Conservation (phyloP, 2,888 invertebrate species). For the Camponotus fellah region DNA sequence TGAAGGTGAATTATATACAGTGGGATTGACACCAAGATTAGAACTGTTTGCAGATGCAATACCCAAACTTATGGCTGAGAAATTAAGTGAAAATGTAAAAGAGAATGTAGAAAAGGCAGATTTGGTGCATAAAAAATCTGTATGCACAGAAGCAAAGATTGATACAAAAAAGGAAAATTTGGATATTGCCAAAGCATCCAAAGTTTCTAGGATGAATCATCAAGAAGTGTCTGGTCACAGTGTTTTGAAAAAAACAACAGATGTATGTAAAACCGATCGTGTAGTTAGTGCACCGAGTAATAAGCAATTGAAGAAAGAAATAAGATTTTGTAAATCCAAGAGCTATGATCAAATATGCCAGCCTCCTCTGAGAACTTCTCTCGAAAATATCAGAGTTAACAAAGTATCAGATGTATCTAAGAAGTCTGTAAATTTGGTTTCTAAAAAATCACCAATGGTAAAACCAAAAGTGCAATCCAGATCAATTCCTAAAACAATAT, state of each 20-base stretch:
- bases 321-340: constrained; percentile 78
- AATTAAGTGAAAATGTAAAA: constrained; percentile 74
- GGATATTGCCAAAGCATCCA: constrained; percentile 39
- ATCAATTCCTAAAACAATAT: constrained; percentile 66
- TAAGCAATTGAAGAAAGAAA: constrained; percentile 66
- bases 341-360: constrained; percentile 83
- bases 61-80: constrained; percentile 83
- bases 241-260: constrained; percentile 23
- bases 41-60: constrained; percentile 84
- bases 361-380: constrained; percentile 70
- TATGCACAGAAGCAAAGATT: neutral
- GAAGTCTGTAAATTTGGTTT: constrained; percentile 51
- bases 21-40: constrained; percentile 82
- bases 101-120: constrained; percentile 55
- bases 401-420: constrained; percentile 69
- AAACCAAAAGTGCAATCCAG: constrained; percentile 73
- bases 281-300: constrained; percentile 68
- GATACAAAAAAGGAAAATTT: neutral
- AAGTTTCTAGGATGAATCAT: constrained; percentile 18
- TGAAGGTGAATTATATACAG: constrained; percentile 80
- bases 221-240: neutral
- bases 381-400: constrained; percentile 72
- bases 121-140: neutral
- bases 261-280: constrained; percentile 59
- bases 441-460: constrained; percentile 60